Conservation (phyloP, 2,113 vertebrate species). For the Chascanopsetta lugubris region DNA sequence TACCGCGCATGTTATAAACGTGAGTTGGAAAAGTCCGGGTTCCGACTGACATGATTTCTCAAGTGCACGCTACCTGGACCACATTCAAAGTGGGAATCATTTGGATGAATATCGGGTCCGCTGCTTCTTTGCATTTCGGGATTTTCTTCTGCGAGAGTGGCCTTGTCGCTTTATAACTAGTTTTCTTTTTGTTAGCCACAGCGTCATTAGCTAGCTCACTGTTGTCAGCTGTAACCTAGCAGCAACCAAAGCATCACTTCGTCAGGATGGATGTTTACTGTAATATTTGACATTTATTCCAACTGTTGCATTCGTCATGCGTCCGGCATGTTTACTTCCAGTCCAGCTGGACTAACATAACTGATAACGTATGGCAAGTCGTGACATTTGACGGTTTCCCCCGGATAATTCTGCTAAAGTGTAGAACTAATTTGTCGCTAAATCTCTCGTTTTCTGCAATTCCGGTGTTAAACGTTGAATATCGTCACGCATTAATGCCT, state of each 20-base stretch:
- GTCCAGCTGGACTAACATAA: not conserved
- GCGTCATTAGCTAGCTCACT: slow-evolving; percentile 30
- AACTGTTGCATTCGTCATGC: not conserved
- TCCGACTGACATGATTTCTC: too few relatives aligned
- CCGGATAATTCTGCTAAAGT: not conserved
- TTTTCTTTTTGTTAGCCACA: not conserved
- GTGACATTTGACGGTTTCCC: not conserved
- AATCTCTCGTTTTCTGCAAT: not conserved
- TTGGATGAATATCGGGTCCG: not conserved
- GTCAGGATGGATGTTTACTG: not conserved
- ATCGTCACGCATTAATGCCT: not conserved
- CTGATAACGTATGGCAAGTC: not conserved
- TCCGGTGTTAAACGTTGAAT: not conserved
- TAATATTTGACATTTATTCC: not conserved
- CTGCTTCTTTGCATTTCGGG: not conserved
- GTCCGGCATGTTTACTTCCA: not conserved
- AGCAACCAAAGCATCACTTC: slow-evolving; percentile 34
- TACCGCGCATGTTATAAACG: slow-evolving; percentile 28
- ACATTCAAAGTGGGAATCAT: not conserved
- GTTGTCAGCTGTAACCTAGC: slow-evolving; percentile 76
- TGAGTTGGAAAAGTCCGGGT: not conserved
- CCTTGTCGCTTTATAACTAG: not conserved
- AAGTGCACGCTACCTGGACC: too few relatives aligned
- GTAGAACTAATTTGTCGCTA: not conserved
- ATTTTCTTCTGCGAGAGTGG: not conserved